phyloP scores from a whole-genome alignment of 2,797 vertebrate species.

The Clarias pachynema region DNA sequence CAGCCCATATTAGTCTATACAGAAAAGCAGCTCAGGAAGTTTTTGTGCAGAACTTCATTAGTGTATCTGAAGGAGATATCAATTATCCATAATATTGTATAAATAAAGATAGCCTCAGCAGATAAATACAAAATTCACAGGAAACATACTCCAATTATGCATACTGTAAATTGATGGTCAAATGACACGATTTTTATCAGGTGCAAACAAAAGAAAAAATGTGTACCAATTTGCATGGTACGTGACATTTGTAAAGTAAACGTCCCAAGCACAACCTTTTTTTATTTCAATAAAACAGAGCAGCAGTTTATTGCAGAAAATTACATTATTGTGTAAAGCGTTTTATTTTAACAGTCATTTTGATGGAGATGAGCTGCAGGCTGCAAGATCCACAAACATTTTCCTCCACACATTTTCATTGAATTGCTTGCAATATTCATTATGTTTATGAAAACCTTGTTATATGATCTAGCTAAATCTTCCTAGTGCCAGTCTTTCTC shows the following conservation, averaged over 20 bases:
- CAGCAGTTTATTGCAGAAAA: not conserved
- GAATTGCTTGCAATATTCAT: not conserved
- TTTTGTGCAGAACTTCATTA: not conserved
- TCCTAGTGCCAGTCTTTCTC: not conserved
- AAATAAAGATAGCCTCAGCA: not conserved
- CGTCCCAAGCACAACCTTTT: not conserved
- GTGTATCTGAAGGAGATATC: not conserved
- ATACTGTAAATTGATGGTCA: not conserved
- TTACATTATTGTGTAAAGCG: slow-evolving; percentile 6
- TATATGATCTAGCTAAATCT: not conserved
- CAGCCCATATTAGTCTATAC: not conserved
- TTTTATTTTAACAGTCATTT: slow-evolving; percentile 11
- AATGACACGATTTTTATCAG: not conserved
- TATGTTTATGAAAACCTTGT: not conserved
- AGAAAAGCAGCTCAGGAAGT: not conserved
- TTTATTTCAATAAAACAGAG: slow-evolving; percentile 1
- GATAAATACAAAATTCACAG: not conserved
- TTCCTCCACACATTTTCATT: not conserved
- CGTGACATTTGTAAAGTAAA: not conserved
- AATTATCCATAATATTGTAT: not conserved
- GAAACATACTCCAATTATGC: not conserved
- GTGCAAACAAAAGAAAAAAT: not conserved
- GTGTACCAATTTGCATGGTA: not conserved
- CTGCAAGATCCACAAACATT: not conserved
- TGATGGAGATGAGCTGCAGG: slow-evolving; percentile 9